Evolutionary conservation across 2,888 invertebrate genomes (phyloP).

Genomic region (Protodeltote pygarga): DNA sequence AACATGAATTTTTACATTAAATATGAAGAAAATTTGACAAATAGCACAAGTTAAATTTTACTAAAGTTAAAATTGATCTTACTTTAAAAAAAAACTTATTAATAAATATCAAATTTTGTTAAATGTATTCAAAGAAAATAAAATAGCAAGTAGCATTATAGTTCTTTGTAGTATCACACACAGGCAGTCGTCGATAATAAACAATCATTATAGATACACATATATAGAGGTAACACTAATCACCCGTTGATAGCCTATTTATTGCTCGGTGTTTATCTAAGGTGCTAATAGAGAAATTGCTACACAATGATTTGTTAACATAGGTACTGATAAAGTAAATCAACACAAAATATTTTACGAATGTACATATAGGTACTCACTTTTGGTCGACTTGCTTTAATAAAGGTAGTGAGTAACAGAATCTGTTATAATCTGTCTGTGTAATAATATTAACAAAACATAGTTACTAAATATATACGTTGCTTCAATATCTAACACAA

Average conservation of each 20-base stretch:
- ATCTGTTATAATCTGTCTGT: no score
- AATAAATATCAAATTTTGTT: not conserved
- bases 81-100: not conserved
- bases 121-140: not conserved
- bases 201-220: constrained; percentile 32
- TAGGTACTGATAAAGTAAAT: constrained; percentile 36
- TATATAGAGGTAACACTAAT: no score
- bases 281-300: constrained; percentile 40
- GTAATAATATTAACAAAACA: constrained; percentile 27
- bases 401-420: constrained; percentile 6
- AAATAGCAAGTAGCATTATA: not conserved
- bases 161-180: constrained; percentile 4
- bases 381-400: constrained; percentile 27
- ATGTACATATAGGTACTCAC: constrained; percentile 47
- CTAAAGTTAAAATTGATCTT: no score
- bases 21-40: no score
- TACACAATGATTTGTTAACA: constrained; percentile 35
- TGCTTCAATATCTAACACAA: constrained; percentile 36
- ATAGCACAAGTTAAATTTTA: no score
- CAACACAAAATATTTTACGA: constrained; percentile 28
- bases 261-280: constrained; percentile 34
- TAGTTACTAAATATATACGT: constrained; percentile 31
- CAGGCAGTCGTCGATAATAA: constrained; percentile 18
- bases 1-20: no score
- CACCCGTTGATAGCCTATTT: constrained; percentile 38